Evolutionary conservation across 1,140 invertebrate species (phyloP), one percentile per base, ranked within the genome.

Genomic region (Acyrthosiphon pisum): DNA sequence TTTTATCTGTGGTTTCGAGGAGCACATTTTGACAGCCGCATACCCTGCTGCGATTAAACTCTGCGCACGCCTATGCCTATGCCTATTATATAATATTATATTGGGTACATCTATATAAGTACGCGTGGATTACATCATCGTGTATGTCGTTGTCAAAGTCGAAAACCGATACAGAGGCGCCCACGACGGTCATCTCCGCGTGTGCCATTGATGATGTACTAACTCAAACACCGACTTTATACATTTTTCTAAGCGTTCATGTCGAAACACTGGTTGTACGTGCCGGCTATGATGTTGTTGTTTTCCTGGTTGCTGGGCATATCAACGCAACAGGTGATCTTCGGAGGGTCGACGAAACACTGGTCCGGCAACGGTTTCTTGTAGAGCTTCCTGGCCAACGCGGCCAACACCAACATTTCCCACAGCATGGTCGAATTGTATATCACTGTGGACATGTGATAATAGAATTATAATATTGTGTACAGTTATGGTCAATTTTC

Each of bases 341-440:
- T 93, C 23, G 91, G 91, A 0, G 81, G 91, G 22, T 93, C 91
- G 6, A 84, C 81, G 35, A 93, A 93, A 53, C 91, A 93, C 35
- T 93, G 68, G 3, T 53, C 48, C 4, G 95, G 95, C 22, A 96
- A 94, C 2, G 95, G 94, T 60, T 94, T 94, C 56, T 96, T 95
- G 94, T 97, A 97, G 23, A 97, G 94, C 48, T 95, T 94, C 94
- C 96, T 95, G 0, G 96, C 96, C 94, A 96, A 95, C n/a, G 95
- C 94, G 26, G 95, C 95, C 8, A 97, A 94, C 2, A 96, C 91
- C 9, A 96, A 94, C 96, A 97, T 96, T 94, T 97, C 96, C 90
- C 95, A 92, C n/a, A 96, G 94, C 95, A 96, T 96, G 20, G 96
- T 93, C 1, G 95, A 95, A 94, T 96, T 96, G 94, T 96, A 96